Evolutionary conservation across 2,888 invertebrate genomes (phyloP).

Genomic region (Aphidoletes aphidimyza): DNA sequence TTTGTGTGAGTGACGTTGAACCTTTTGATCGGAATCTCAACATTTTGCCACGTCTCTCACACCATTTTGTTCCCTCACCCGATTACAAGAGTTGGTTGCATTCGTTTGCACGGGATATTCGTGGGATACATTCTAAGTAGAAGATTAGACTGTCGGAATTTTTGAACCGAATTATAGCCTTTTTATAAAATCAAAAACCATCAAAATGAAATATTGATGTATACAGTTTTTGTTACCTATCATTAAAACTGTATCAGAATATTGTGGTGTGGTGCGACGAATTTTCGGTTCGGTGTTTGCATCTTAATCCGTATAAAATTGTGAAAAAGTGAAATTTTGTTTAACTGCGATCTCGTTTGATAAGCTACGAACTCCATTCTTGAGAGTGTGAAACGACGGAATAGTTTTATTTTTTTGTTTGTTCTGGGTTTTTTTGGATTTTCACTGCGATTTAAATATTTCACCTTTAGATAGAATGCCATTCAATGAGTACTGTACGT

Average conservation of each 20-base stretch:
- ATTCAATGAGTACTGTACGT: not conserved
- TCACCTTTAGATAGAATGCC: no score
- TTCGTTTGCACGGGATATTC: not conserved
- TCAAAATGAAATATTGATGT: constrained; percentile 12
- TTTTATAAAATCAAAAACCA: constrained; percentile 6
- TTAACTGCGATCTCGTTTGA: not conserved
- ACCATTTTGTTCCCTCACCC: not conserved
- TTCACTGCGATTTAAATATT: not conserved
- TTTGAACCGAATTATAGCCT: not conserved
- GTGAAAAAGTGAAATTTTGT: not conserved
- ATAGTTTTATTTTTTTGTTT: not conserved
- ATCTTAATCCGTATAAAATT: not conserved
- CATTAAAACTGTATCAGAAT: constrained; percentile 34
- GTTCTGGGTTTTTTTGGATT: not conserved
- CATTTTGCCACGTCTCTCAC: not conserved
- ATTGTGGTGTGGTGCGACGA: not conserved
- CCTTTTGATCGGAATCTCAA: constrained; percentile 7
- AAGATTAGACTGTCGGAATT: constrained; percentile 13
- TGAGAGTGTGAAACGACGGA: no score
- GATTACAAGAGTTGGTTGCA: not conserved
- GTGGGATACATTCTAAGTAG: constrained; percentile 25
- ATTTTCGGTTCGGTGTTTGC: not conserved
- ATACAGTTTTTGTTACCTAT: not conserved
- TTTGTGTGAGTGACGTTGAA: not conserved
- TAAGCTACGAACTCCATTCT: no score